A percentile compares a stretch with the other conserved stretches of the same genome.
These are phyloP conservation scores for Phymorhynchus buccinoides DNA, from an alignment of 1,140 invertebrate species.

Conservation along the genomic window DNA sequence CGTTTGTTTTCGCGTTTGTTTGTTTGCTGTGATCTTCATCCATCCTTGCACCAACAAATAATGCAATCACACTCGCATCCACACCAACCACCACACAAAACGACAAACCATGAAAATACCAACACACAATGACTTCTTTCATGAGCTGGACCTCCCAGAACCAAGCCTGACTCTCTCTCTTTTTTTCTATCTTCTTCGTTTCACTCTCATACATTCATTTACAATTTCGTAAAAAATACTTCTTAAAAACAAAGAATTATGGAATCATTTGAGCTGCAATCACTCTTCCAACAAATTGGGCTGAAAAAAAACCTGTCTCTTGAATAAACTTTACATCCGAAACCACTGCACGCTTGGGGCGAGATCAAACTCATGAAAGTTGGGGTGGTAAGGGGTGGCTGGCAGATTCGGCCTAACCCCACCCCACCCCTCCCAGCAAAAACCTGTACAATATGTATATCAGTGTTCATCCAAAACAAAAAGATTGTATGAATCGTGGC, in stretches of 20 bases:
- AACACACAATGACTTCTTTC: neutral
- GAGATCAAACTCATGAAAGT: constrained; percentile 28
- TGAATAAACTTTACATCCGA: neutral
- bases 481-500: neutral
- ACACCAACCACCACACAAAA: neutral
- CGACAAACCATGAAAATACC: constrained; percentile 1
- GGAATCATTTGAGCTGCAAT: neutral
- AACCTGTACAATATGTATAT: constrained; percentile 3
- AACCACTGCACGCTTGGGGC: neutral
- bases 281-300: neutral
- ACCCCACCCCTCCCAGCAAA: no score
- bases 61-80: neutral
- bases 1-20: no score
- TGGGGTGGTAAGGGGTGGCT: no score
- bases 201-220: neutral
- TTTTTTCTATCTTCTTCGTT: no score
- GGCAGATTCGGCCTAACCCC: no score
- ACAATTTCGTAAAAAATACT: neutral
- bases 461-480: neutral
- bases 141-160: constrained; percentile 8
- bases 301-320: neutral
- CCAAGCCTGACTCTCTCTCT: neutral
- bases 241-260: neutral
- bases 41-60: no score
- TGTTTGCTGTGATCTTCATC: no score